Conservation (phyloP, 2,888 invertebrate genomes). For the Megastigmus dorsalis region DNA sequence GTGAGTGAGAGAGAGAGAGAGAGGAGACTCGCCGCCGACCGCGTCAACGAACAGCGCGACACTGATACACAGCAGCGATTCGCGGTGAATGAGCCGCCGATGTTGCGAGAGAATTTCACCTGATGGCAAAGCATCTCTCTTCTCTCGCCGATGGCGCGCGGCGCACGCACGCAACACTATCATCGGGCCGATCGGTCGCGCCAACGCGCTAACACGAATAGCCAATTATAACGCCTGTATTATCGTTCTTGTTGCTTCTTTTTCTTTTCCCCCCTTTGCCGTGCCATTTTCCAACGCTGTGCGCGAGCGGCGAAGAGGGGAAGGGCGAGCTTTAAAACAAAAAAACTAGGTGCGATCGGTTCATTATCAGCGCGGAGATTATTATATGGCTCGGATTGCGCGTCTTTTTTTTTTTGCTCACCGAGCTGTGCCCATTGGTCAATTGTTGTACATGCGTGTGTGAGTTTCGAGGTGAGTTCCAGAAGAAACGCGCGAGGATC, state of each 20-base stretch:
- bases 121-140: not conserved
- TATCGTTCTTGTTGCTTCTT: too few relatives aligned
- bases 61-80: slow-evolving; percentile 29
- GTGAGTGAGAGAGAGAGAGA: too few relatives aligned
- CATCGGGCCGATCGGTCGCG: too few relatives aligned
- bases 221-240: too few relatives aligned
- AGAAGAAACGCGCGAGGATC: not conserved
- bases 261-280: not conserved
- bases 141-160: not conserved
- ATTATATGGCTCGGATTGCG: not conserved
- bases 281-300: too few relatives aligned
- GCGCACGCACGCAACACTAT: too few relatives aligned
- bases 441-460: not conserved
- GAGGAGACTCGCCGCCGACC: too few relatives aligned
- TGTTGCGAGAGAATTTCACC: not conserved
- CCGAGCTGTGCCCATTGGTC: not conserved
- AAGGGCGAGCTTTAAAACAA: too few relatives aligned
- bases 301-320: not conserved
- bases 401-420: too few relatives aligned
- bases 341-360: not conserved
- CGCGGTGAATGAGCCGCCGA: not conserved
- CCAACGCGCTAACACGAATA: slow-evolving; percentile 1
- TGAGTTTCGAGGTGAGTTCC: not conserved
- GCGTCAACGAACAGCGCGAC: slow-evolving; percentile 26
- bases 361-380: slow-evolving; percentile 23